phyloP scores from a whole-genome alignment of 1,140 invertebrate genomes.

The Calephelis virginiensis region DNA sequence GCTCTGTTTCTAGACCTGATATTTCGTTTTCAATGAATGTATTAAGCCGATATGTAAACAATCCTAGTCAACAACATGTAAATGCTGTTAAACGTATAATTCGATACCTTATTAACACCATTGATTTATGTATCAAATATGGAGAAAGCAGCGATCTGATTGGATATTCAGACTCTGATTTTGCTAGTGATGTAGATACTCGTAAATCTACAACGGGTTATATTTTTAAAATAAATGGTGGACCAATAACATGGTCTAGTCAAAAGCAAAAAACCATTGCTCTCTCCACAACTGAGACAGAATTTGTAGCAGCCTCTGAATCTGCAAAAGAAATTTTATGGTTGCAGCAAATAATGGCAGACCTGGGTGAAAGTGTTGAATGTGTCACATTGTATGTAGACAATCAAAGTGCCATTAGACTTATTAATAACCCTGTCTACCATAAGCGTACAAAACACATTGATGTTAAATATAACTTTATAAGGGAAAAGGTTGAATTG shows the following conservation, averaged over 20 bases:
- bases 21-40: conserved; percentile 14
- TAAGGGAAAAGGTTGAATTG: conserved; percentile 35
- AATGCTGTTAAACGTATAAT: conserved; percentile 51
- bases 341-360: conserved; percentile 40
- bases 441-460: conserved; percentile 51
- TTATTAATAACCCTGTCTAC: conserved; percentile 44
- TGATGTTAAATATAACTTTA: conserved; percentile 49
- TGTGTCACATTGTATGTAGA: conserved; percentile 42
- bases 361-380: conserved; percentile 30
- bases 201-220: conserved; percentile 48
- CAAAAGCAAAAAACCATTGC: conserved; percentile 58
- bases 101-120: conserved; percentile 62
- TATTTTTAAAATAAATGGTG: conserved; percentile 38
- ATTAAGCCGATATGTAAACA: conserved; percentile 38
- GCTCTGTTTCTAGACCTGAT: conserved; percentile 25
- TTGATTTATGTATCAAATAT: conserved; percentile 36
- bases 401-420: conserved; percentile 44
- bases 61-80: conserved; percentile 48
- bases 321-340: conserved; percentile 47
- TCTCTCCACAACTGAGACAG: conserved; percentile 65
- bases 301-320: conserved; percentile 50
- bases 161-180: conserved; percentile 55
- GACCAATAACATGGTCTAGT: conserved; percentile 50
- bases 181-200: conserved; percentile 41
- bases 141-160: conserved; percentile 21